Base-by-base conservation (phyloP, 1,140 invertebrate genomes). In the Drosophila persimilis region DNA sequence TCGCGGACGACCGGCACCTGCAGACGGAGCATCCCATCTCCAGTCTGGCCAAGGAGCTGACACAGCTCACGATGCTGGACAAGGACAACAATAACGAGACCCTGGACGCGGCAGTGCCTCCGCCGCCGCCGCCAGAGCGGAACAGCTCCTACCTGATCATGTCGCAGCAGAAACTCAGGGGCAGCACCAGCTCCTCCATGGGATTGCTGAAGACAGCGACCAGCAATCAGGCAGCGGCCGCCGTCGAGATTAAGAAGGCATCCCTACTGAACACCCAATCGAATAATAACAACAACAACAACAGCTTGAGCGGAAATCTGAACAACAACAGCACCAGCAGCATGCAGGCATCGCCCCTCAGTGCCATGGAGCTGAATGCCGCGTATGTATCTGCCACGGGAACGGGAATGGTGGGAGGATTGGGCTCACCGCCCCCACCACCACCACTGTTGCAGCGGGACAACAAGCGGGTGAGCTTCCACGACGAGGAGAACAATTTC, bases 121-220 rank as follows among this genome's bases (percentile, higher is more conserved):
- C 95, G 26, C 95, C 95, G 15, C 93, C 95, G 52, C 95, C 95
- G 17, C 95, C 95, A 0, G 95, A 96, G 91, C 93, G 96, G 67
- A 96, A 96, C 45, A 96, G 95, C 3, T 96, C 95, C 56, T 97
- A 96, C 91, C 94, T 95, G 0, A 94, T 96, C 17, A 97, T 97
- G 96, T 95, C 95, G 2, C 94, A 93, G 81, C 90, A 93, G 56
- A 91, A 92, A 56, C 29, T 90, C 13, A 92, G 76, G 50, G 47
- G 51, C 15, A 80, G 76, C 26, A 64, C 59, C 20, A 69, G 26
- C 35, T 66, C 73, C 15, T 65, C 86, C 26, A 80, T 89, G 66
- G 77, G 88, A 46, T 64, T 80, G 51, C 67, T 73, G 13, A 80
- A 84, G 20, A 90, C 80, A 20, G 79, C 89, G 13, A 81, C 90